A percentile compares a stretch with the other conserved stretches of the same genome.
These are phyloP conservation scores for Gymnarchus niloticus DNA, from an alignment of 2,113 vertebrate genomes.

Conservation along the genomic window DNA sequence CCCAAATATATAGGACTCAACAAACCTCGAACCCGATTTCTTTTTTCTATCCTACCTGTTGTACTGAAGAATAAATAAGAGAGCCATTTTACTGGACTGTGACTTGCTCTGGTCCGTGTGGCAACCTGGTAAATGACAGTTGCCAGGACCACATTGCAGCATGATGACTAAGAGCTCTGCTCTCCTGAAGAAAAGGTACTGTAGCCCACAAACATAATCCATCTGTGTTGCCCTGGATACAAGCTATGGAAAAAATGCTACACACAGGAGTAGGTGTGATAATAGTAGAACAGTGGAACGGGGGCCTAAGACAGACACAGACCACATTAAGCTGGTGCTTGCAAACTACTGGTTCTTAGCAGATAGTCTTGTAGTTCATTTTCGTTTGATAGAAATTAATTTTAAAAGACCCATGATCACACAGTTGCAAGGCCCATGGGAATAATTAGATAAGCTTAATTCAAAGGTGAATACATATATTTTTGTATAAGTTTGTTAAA, in stretches of 20 bases:
- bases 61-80: not conserved
- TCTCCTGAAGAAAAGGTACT: not conserved
- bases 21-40: not conserved
- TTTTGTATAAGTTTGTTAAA: not conserved
- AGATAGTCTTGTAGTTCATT: constrained; percentile 11
- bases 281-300: not conserved
- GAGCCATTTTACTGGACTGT: not conserved
- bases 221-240: constrained; percentile 17
- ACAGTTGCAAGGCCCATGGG: not conserved
- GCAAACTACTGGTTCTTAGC: not conserved
- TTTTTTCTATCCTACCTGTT: not conserved
- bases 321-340: not conserved
- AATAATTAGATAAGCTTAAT: constrained; percentile 15
- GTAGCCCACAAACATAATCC: not conserved
- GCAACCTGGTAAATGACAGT: not conserved
- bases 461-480: constrained; percentile 8
- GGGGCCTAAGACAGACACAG: not conserved
- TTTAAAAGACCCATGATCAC: not conserved
- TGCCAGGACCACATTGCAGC: not conserved
- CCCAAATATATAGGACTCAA: not conserved
- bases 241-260: not conserved
- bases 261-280: not conserved
- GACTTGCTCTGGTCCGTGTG: not conserved
- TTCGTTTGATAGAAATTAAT: not conserved
- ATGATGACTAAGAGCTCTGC: not conserved